Evolutionary conservation across 2,113 vertebrate genomes (phyloP), one percentile per base, ranked within the genome.

Genomic region (Varanus komodoensis): DNA sequence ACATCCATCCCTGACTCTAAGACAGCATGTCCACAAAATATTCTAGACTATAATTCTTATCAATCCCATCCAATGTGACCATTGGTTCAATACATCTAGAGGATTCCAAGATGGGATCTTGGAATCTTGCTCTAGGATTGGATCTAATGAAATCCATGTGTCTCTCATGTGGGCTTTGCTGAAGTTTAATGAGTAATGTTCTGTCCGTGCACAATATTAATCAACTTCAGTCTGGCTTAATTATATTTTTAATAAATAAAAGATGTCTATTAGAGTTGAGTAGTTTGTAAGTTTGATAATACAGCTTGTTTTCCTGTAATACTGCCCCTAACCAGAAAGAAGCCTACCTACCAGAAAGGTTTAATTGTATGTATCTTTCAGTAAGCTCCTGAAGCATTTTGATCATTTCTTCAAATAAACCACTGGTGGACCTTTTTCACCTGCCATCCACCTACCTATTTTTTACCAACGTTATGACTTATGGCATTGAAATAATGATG

Each of bases 391-490:
- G 29, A 89, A 90, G 1, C 1, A 50, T 89, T 77, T 93, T 57
- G 86, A 89, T 68, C 80, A 74, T 89, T 94, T 78, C 78, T 38
- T 82, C 79, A 82, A 44, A 87, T 89, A 82, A 86, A 92, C 84
- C 90, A 15, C 0, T 83, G 54, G 48, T 84, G 38, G 23, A 69
- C 5, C 92, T 78, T 74, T 34, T 89, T 17, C 88, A 84, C 64
- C 85, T 61, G 91, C 64, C 74, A 12, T 93, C 73, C 71, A 91
- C 84, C 94, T 67, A 54, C 57, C 0, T 1, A 81, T 92, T 79
- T 93, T 82, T 92, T 94, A 93, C 64, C 91, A 93, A 75, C 50
- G 8, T 91, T 94, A 95, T 92, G 61, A 82, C 84, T 94, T 92
- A 92, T 15, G 52, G 86, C 80, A 94, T 92, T 82, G 87, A 84